These are phyloP conservation scores for Ophion obscuratus DNA, from an alignment of 2,888 invertebrate species.

Conservation along the genomic window DNA sequence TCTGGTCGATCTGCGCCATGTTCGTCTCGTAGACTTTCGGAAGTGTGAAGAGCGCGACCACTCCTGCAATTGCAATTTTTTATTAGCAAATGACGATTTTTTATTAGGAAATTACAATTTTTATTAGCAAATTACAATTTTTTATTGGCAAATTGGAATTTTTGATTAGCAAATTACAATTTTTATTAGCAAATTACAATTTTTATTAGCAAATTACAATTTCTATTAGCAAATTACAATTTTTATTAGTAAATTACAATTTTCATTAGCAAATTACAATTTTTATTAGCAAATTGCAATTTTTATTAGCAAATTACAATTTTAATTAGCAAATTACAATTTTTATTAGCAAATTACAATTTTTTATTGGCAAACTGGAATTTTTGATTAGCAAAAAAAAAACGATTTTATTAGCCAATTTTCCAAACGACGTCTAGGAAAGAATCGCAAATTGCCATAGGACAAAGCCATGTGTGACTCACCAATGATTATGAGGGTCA, in stretches of 20 bases:
- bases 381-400: conserved; percentile 67
- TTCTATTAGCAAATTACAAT: no score
- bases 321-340: not conserved
- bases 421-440: not conserved
- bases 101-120: no score
- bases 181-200: no score
- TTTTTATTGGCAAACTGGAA: no score
- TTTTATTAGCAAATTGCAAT: conserved; percentile 75
- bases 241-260: no score
- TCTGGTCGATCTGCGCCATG: conserved; percentile 96
- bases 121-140: no score
- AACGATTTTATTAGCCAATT: not conserved
- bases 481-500: conserved; percentile 98
- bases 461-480: conserved; percentile 31
- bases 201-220: not conserved
- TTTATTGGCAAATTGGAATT: no score
- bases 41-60: conserved; percentile 96
- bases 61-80: conserved; percentile 87
- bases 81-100: not conserved
- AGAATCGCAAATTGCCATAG: not conserved
- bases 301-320: not conserved
- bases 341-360: no score
- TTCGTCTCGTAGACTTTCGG: conserved; percentile 98
- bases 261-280: no score
- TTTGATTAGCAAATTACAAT: no score